Base-by-base conservation (phyloP, 2,797 vertebrate species). In the Malacoctenus gilli region DNA sequence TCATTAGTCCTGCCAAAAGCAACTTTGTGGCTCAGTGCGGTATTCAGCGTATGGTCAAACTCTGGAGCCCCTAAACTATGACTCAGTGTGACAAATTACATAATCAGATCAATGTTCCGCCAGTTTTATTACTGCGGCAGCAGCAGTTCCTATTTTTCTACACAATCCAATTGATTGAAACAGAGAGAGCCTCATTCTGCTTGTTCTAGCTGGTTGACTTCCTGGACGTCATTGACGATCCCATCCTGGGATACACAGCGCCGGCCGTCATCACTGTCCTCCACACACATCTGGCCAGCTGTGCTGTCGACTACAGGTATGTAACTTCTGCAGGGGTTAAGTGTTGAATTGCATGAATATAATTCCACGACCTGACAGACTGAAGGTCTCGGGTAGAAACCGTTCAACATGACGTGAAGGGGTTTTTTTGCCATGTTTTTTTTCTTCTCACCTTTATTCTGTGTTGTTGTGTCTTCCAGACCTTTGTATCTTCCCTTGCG, bases 231-330 rank as follows among this genome's bases (percentile, higher is more conserved):
- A 86, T 93, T 18, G 95, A 97, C 12, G 94, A 96, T 67, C 94
- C 95, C 0, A 95, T 96, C 51, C 89, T 96, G 72, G 95, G 95
- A 71, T 97, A 95, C 82, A 91, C 90, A n/a, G 84, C 95, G 6
- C 95, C 95, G 1, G 92, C 93, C 0, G 91, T 96, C 77, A 96
- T 97, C 71, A 97, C 95, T 1, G 77, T 97, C 57, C 90, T 96
- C 10, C 95, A 97, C 82, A 95, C 93, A 5, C 95, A 96, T 76
- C 91, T 96, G 3, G 91, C 93, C 54, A 93, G 93, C 68, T 97
- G 95, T 19, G 94, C 95, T 0, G 92, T 97, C 16, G 95, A 97
- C 77, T 97, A 96, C 90, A 93, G 95, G 95, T 28, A 28, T n/a
- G n/a, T n/a, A n/a, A n/a, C n/a, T n/a, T n/a, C n/a, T n/a, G n/a